Evolutionary conservation across 1,140 invertebrate species (phyloP).

Genomic region (Pogonomyrmex barbatus): DNA sequence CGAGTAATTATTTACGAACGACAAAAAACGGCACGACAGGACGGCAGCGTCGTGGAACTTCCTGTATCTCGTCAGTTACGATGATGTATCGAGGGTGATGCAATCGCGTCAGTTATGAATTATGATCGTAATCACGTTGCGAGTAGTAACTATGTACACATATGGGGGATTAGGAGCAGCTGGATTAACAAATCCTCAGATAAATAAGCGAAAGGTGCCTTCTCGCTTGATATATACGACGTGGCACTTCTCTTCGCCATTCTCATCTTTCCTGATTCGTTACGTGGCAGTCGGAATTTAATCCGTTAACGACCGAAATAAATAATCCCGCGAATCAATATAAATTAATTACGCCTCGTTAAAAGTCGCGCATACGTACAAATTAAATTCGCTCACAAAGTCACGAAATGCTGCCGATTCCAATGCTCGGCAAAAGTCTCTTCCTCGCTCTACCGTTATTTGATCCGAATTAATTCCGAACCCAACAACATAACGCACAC

Average conservation of each 20-base stretch:
- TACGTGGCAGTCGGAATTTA: conserved; percentile 29
- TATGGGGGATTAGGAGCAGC: conserved; percentile 16
- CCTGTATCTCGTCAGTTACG: conserved; percentile 13
- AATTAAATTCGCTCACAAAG: conserved; percentile 9
- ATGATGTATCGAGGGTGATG: conserved; percentile 46
- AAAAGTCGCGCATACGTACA: background rate
- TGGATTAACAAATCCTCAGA: conserved; percentile 48
- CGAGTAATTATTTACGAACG: background rate
- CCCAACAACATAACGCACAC: conserved; percentile 11
- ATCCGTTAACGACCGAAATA: conserved; percentile 71
- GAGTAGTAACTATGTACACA: conserved; percentile 12
- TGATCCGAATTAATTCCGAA: conserved; percentile 71
- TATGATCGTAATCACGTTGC: conserved; percentile 23
- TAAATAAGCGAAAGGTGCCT: conserved; percentile 15
- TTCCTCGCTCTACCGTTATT: conserved; percentile 65
- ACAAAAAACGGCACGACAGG: background rate
- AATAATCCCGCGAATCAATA: conserved; percentile 65
- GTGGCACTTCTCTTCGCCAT: too few species aligned
- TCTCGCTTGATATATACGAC: background rate
- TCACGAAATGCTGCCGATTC: conserved; percentile 29
- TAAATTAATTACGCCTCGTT: conserved; percentile 68
- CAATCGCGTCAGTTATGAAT: conserved; percentile 42
- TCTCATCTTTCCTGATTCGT: background rate
- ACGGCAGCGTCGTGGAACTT: background rate
- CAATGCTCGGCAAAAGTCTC: background rate